phyloP scores from a whole-genome alignment of 2,888 invertebrate genomes.

The Phalera bucephala region DNA sequence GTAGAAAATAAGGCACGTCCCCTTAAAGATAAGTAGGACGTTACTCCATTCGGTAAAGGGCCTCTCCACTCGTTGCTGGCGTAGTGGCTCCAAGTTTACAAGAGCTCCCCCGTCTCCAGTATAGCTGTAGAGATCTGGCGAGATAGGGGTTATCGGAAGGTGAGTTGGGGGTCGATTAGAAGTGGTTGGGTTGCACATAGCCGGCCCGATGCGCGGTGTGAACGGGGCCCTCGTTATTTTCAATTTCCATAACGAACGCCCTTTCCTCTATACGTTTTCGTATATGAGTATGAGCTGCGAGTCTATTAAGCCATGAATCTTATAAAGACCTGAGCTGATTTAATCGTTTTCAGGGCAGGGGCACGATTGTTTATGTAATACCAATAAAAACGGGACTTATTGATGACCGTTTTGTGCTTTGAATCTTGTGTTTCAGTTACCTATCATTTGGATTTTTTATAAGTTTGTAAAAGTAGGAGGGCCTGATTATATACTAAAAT shows the following conservation, averaged over 20 bases:
- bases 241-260: constrained; percentile 80
- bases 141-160: constrained; percentile 62
- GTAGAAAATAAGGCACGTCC: constrained; percentile 78
- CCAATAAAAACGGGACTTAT: constrained; percentile 35
- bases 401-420: constrained; percentile 28
- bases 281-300: constrained; percentile 65
- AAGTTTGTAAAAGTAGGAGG: too few relatives aligned
- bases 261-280: constrained; percentile 67
- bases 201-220: constrained; percentile 75
- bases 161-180: constrained; percentile 57
- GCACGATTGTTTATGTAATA: constrained; percentile 48
- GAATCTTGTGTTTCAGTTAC: constrained; percentile 23
- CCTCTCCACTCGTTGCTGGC: constrained; percentile 70
- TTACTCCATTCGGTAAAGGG: constrained; percentile 81
- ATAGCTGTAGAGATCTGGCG: constrained; percentile 55
- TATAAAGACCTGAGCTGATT: constrained; percentile 71
- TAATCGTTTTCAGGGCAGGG: constrained; percentile 45
- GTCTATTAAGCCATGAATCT: constrained; percentile 79
- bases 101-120: constrained; percentile 58
- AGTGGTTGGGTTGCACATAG: constrained; percentile 63
- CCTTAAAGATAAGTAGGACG: constrained; percentile 80
- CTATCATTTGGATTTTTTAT: background rate
- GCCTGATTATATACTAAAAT: too few relatives aligned
- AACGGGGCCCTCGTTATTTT: constrained; percentile 81
- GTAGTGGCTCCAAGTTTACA: constrained; percentile 62